Evolutionary conservation across 2,888 invertebrate species (phyloP).

Genomic region (Trachelus troglodyta): DNA sequence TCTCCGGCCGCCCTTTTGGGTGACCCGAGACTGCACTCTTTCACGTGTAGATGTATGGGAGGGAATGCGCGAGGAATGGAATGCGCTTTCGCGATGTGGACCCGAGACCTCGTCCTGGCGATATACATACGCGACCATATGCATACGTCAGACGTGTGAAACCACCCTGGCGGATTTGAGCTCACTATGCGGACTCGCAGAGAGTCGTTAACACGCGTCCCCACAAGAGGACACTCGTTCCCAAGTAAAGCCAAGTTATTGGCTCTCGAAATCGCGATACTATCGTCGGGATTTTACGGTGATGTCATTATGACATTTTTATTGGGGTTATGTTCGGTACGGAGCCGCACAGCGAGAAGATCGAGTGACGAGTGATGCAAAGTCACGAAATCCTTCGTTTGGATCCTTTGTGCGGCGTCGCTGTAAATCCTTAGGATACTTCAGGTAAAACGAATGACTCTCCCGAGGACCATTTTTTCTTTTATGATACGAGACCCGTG

Average conservation of each 20-base stretch:
- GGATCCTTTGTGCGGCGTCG: not conserved
- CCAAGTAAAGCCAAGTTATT: not conserved
- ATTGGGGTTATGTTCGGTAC: not conserved
- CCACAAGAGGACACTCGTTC: not conserved
- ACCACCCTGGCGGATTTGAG: not conserved
- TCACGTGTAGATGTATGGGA: not conserved
- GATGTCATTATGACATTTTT: not conserved
- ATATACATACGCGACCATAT: not conserved
- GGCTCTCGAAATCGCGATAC: not conserved
- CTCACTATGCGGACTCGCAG: not conserved
- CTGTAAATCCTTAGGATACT: not conserved
- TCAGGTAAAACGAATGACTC: not conserved
- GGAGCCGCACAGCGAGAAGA: not conserved
- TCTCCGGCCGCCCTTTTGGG: not conserved
- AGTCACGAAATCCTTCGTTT: not conserved
- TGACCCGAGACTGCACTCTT: not conserved
- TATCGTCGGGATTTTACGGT: not conserved
- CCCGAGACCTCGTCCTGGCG: not conserved
- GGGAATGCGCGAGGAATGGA: not conserved
- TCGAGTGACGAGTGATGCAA: not conserved
- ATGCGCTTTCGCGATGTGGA: not conserved
- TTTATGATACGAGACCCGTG: not conserved
- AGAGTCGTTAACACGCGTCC: not conserved
- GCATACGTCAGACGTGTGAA: not conserved
- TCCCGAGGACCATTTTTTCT: not conserved